Evolutionary conservation across 1,140 invertebrate species (phyloP).

Genomic region (Octopus sinensis): DNA sequence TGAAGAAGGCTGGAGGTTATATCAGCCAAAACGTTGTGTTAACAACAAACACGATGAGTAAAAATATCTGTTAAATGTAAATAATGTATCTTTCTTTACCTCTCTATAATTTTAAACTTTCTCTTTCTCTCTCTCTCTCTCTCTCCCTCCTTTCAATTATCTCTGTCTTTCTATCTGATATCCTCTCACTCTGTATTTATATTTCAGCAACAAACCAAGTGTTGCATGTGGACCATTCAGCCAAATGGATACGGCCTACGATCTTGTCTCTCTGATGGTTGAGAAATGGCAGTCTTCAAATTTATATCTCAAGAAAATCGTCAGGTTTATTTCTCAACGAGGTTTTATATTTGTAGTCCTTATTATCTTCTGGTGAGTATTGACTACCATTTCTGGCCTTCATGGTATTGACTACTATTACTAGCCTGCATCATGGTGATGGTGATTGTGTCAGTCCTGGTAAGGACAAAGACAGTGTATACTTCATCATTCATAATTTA

Average conservation of each 20-base stretch:
- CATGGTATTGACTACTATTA: neutral
- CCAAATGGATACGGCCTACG: conserved; percentile 33
- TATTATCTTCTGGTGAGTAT: conserved; percentile 39
- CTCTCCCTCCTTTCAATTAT: too few species aligned
- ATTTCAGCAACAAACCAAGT: conserved; percentile 43
- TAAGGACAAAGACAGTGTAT: neutral
- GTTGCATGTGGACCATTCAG: conserved; percentile 43
- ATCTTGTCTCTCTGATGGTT: conserved; percentile 34
- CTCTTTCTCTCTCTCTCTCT: too few species aligned
- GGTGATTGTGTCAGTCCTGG: neutral
- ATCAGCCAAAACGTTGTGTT: too few species aligned
- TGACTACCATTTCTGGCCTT: neutral
- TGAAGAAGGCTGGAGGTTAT: too few species aligned
- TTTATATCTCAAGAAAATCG: conserved; percentile 25
- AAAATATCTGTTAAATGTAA: too few species aligned
- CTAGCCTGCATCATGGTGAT: neutral
- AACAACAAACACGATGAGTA: too few species aligned
- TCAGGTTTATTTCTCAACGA: conserved; percentile 38
- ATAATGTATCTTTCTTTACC: too few species aligned
- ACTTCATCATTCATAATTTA: neutral
- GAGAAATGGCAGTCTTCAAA: conserved; percentile 27
- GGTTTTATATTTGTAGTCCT: conserved; percentile 40
- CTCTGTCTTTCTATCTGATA: too few species aligned
- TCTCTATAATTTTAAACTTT: too few species aligned
- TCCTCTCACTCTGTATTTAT: too few species aligned